Base-by-base conservation (phyloP, 2,888 invertebrate genomes). In the Leptarthrus brevirostris region DNA sequence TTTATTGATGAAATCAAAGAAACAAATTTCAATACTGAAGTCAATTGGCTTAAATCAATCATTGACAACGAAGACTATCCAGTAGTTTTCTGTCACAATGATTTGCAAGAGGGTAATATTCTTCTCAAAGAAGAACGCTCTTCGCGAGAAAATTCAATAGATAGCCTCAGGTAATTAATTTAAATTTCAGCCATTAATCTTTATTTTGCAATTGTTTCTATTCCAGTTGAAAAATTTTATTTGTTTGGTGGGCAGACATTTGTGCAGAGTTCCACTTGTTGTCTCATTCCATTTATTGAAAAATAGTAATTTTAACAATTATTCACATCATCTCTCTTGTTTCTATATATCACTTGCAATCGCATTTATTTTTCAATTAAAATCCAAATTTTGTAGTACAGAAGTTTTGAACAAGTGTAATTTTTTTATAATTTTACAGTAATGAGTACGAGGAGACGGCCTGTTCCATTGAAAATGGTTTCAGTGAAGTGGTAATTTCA, bases 81-180 rank as follows among this genome's bases (percentile, higher is more conserved):
- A 0, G 95, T 97, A 0, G 92, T 95, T 0, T 97, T 97, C 85
- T 96, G 95, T 79, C 97, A 97, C 83, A 97, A 97, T 82, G 97
- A 97, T 81, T 87, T 97, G 86, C 97, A 97, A 83, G 96, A 96
- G 87, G 97, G 89, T 30, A 90, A 90, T 81, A 89, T 90, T 52
- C 81, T 90, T 0, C 74, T 88, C 0, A 80, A 87, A 22, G 87
- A 89, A 76, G 77, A 79, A 6, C 44, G 47, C 0, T 44, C 72
- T 49, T 73, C 73, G 20, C 44, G 66, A 53, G 40, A 61, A 56
- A 72, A 47, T 22, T 72, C 76, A 24, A 64, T 49, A 18, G 74
- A 77, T 40, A 69, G 53, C 16, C 49, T 76, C 18, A 78, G 78
- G 78, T 78, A 77, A 76, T 73, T 76, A 34, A 26, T 74, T 74